phyloP scores from a whole-genome alignment of 92 coral and sea anemone genomes.

The Desmophyllum pertusum region DNA sequence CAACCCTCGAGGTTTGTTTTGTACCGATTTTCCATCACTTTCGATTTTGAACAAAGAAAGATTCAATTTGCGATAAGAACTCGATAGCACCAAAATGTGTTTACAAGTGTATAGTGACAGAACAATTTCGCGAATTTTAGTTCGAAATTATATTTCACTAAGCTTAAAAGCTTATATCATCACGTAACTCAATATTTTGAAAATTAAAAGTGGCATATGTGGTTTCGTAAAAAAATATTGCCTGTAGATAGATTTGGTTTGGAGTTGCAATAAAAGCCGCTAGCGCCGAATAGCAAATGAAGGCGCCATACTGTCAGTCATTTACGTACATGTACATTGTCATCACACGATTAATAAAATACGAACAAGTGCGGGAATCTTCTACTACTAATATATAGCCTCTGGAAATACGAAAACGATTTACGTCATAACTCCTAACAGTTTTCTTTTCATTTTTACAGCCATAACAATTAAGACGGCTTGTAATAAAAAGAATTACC shows the following conservation, averaged over 20 bases:
- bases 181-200: constrained; percentile 10
- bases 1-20: not conserved
- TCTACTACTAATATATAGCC: not conserved
- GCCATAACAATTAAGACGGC: constrained; percentile 18
- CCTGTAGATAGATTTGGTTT: not conserved
- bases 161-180: too few relatives aligned
- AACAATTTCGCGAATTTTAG: not conserved
- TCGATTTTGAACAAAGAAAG: not conserved
- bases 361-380: not conserved
- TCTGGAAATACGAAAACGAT: not conserved
- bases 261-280: too few relatives aligned
- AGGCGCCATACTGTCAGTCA: not conserved
- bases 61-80: not conserved
- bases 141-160: too few relatives aligned
- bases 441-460: not conserved
- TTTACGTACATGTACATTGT: not conserved
- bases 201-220: not conserved
- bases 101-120: not conserved
- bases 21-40: constrained; percentile 11
- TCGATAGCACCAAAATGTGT: not conserved
- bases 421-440: constrained; percentile 13
- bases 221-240: not conserved
- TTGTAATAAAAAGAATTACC: constrained; percentile 53
- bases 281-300: not conserved
- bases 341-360: constrained; percentile 3